Percentiles rank a stretch among this genome's conserved stretches.
Evolutionary conservation across 1,140 invertebrate species (phyloP).

Genomic region (Lordiphosa stackelbergi): DNA sequence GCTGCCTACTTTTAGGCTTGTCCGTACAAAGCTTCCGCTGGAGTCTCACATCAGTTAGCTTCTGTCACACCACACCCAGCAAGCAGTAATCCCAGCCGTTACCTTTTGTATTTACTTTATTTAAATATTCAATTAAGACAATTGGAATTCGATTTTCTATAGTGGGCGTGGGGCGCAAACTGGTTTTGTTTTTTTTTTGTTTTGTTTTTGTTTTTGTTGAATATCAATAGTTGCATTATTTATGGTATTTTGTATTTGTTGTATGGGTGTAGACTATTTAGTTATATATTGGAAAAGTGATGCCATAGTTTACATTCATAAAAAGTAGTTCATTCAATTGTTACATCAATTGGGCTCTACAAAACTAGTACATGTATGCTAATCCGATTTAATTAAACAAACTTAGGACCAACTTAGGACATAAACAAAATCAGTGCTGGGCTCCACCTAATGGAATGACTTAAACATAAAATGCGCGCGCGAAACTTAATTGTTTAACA

Average conservation of each 20-base stretch:
- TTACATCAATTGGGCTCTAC: slow-evolving; percentile 68
- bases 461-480: slow-evolving; percentile 41
- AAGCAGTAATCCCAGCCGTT: too few species aligned
- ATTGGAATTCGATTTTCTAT: slow-evolving; percentile 64
- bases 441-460: slow-evolving; percentile 20
- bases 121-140: slow-evolving; percentile 72
- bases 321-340: slow-evolving; percentile 52
- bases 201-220: slow-evolving; percentile 33
- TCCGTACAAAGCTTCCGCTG: too few species aligned
- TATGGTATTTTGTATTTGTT: slow-evolving; percentile 14
- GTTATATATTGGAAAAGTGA: slow-evolving; percentile 67
- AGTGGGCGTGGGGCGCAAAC: slow-evolving; percentile 58
- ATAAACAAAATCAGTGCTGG: slow-evolving; percentile 68
- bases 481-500: slow-evolving; percentile 64
- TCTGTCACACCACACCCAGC: too few species aligned
- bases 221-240: slow-evolving; percentile 55
- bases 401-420: slow-evolving; percentile 30
- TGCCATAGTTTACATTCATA: slow-evolving; percentile 72
- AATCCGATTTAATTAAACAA: slow-evolving; percentile 11
- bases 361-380: slow-evolving; percentile 62
- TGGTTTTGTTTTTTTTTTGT: slow-evolving; percentile 24
- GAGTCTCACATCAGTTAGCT: too few species aligned
- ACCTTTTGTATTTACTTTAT: slow-evolving; percentile 37
- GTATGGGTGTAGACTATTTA: slow-evolving; percentile 54
- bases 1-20: too few species aligned